Base-by-base conservation (phyloP, 2,797 vertebrate species). In the Urocyon cinereoargenteus region DNA sequence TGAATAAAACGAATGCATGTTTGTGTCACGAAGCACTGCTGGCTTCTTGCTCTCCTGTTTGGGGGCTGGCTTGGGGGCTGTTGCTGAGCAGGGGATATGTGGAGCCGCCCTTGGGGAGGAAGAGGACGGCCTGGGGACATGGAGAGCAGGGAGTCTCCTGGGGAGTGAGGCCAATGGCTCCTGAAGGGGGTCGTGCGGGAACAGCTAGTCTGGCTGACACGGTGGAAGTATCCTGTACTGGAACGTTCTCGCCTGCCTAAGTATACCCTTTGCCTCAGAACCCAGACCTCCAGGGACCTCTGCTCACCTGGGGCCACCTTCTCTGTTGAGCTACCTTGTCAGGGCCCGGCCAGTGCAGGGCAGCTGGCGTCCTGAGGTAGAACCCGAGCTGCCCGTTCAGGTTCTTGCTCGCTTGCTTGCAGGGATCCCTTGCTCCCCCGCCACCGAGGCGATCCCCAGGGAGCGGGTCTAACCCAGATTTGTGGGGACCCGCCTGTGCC, bases 1-100 rank as follows among this genome's bases (percentile, higher is more conserved):
- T 99, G 99, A 99, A 99, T 99, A 99, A 99, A 99, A 99, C 99
- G 99, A 99, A 99, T 99, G 99, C 99, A 99, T 99, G 99, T 99
- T 99, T 98, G 99, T 99, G 98, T 99, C 99, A 98, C 97, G 97
- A 98, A 98, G 98, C 98, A 98, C 98, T 83, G 90, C 97, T 98
- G 97, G 97, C 96, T 98, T 98, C 97, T 99, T 99, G 98, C 98
- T 98, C 93, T 98, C 95, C 24, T 64, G 77, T 78, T 97, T 94
- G 40, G 73, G 90, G 95, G 36, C 75, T 92, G 94, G 78, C 36
- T 91, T 85, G 73, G 93, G 84, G 68, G 49, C 83, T 85, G 9
- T 89, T 83, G 28, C 78, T 77, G 75, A 91, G 62, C 66, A 34
- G 21, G 57, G 34, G 21, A 36, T 86, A 66, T 79, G 31, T 86